Evolutionary conservation across 2,113 vertebrate genomes (phyloP), one percentile per base, ranked within the genome.

Genomic region (Siniperca knerii): DNA sequence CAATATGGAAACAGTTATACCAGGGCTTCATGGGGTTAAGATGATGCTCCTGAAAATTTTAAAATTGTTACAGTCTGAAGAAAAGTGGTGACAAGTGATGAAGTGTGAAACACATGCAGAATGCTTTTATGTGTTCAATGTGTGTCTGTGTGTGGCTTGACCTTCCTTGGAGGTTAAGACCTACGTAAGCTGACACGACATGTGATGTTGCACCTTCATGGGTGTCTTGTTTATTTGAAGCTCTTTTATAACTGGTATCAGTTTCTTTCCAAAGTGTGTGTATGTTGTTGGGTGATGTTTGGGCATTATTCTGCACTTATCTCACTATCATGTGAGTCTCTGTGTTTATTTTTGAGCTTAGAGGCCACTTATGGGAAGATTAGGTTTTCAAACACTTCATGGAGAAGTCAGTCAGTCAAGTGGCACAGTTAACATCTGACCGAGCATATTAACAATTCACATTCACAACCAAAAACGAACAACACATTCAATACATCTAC

Each of bases 151-250:
- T 50, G 48, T 50, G 79, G 70, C 18, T 66, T 48, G 82, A 81
- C 85, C 87, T 75, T 52, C 44, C 29, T 16, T 15, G 12, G 75
- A 77, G 88, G 87, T 90, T 74, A 86, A 86, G 79, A 84, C 83
- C 77, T 81, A 15, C 4, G 86, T 69, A 90, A 92, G 64, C 68
- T 12, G 64, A 82, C 67, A 66, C 71, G 15, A 86, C 42, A 71
- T 83, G 86, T 61, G 68, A 84, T 57, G 81, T 90, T 40, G 61
- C 86, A 89, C 66, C 90, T 90, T 82, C 75, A 75, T 6, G 54
- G 75, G 71, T 23, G 69, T 73, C 79, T 60, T 67, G 48, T 73
- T 87, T 73, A 70, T 87, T 77, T 75, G 29, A 79, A 52, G 75
- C 29, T 57, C 67, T 77, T 65, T 81, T 73, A 64, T 69, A 61